Evolutionary conservation across 1,140 invertebrate species (phyloP).

Genomic region (Drosophila kanapiae): DNA sequence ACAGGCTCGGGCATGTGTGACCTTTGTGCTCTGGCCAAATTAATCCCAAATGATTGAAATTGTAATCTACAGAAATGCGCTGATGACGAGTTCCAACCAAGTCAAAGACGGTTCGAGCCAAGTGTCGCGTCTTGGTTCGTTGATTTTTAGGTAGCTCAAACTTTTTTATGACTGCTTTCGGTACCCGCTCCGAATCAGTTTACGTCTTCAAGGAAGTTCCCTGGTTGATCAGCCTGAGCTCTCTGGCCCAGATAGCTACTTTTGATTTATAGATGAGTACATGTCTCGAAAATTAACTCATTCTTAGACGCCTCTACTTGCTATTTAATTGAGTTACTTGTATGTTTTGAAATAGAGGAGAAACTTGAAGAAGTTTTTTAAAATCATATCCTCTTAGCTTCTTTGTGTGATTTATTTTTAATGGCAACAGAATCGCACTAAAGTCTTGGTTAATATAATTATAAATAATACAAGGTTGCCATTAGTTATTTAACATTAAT

Average conservation of each 20-base stretch:
- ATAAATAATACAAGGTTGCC: not conserved
- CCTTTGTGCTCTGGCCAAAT: constrained; percentile 71
- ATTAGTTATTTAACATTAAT: not conserved
- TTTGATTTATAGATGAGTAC: constrained; percentile 12
- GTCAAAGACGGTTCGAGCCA: constrained; percentile 31
- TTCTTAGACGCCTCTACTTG: not conserved
- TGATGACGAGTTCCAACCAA: constrained; percentile 63
- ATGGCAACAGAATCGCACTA: not conserved
- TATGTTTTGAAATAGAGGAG: not conserved
- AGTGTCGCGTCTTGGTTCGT: constrained; percentile 57
- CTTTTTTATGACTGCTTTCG: constrained; percentile 39
- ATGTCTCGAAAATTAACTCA: not conserved
- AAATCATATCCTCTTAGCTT: not conserved
- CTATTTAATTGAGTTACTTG: not conserved
- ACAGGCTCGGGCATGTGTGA: constrained; percentile 46
- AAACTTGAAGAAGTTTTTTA: not conserved
- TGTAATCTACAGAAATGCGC: constrained; percentile 64
- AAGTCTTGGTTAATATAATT: not conserved
- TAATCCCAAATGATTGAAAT: constrained; percentile 83
- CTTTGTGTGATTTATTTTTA: not conserved
- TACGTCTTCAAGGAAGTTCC: not conserved
- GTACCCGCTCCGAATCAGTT: not conserved
- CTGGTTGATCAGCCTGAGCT: not conserved
- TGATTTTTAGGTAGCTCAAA: constrained; percentile 48
- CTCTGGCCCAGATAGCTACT: not conserved